Conservation (phyloP, 30 jellyfish, hydroid and myxozoan species). For the Aurelia sp. region DNA sequence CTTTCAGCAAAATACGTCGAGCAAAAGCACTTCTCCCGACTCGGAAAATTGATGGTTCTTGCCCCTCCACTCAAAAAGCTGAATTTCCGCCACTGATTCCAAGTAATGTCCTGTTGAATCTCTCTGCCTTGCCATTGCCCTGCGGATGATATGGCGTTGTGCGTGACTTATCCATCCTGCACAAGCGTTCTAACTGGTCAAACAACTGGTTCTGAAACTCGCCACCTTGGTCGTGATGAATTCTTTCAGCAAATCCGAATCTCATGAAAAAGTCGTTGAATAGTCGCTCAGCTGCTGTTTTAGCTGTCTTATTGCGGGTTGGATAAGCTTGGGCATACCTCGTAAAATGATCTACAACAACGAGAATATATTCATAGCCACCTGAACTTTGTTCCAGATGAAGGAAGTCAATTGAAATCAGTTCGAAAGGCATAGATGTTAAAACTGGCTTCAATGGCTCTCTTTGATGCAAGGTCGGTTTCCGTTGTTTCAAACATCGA, state of each 20-base stretch:
- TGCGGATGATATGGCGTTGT: too few relatives aligned
- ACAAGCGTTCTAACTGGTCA: too few relatives aligned
- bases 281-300: conserved; percentile 49
- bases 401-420: conserved; percentile 39
- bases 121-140: too few relatives aligned
- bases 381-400: conserved; percentile 34
- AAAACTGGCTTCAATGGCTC: conserved; percentile 31
- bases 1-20: too few relatives aligned
- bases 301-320: conserved; percentile 52
- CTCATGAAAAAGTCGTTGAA: conserved; percentile 38
- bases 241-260: too few relatives aligned
- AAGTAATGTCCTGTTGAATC: neutral
- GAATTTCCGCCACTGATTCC: too few relatives aligned
- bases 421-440: conserved; percentile 38
- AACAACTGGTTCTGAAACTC: too few relatives aligned
- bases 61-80: too few relatives aligned
- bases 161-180: too few relatives aligned
- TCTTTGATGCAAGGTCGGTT: conserved; percentile 11
- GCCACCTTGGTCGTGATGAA: too few relatives aligned
- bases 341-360: conserved; percentile 48
- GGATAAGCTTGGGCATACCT: conserved; percentile 37
- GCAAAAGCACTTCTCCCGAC: too few relatives aligned
- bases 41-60: too few relatives aligned
- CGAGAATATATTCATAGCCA: conserved; percentile 31
- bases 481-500: conserved; percentile 41